A percentile compares a stretch with the other conserved stretches of the same genome.
Conservation (phyloP, 2,888 invertebrate genomes). For the Zelleria hepariella region DNA sequence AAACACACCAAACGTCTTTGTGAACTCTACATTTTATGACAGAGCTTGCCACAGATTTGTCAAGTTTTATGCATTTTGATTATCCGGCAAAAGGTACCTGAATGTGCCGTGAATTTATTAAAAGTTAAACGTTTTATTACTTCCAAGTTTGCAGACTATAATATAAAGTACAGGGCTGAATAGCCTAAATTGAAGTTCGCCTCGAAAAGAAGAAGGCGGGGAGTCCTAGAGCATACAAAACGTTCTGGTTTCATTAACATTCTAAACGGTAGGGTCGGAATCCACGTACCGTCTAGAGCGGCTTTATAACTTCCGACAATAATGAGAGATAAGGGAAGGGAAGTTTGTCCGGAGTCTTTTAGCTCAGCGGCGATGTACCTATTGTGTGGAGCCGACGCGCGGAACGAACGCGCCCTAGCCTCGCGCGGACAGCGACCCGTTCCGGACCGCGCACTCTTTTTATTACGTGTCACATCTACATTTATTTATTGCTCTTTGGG, state of each 20-base stretch:
- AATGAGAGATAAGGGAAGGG: constrained; percentile 51
- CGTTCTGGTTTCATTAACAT: constrained; percentile 5
- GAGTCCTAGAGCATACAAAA: background rate
- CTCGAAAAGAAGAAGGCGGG: background rate
- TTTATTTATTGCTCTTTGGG: constrained; percentile 60
- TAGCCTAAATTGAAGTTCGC: background rate
- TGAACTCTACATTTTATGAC: no score
- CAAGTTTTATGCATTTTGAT: no score
- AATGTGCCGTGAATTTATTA: no score
- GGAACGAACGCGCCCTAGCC: background rate
- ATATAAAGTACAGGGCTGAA: background rate
- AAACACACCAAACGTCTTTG: no score
- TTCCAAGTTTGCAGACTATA: background rate
- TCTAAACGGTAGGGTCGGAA: constrained; percentile 19
- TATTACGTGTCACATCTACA: constrained; percentile 53
- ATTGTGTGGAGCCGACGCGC: constrained; percentile 38
- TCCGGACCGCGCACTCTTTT: constrained; percentile 47
- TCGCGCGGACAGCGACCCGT: constrained; percentile 25
- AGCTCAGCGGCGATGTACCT: constrained; percentile 24
- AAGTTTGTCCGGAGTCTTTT: constrained; percentile 48
- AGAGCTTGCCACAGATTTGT: no score
- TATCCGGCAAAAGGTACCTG: no score
- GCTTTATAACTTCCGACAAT: constrained; percentile 37
- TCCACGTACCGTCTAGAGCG: constrained; percentile 24
- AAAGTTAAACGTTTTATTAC: background rate